Conservation (phyloP, 2,888 invertebrate genomes). For the Phrixothrix hirtus region DNA sequence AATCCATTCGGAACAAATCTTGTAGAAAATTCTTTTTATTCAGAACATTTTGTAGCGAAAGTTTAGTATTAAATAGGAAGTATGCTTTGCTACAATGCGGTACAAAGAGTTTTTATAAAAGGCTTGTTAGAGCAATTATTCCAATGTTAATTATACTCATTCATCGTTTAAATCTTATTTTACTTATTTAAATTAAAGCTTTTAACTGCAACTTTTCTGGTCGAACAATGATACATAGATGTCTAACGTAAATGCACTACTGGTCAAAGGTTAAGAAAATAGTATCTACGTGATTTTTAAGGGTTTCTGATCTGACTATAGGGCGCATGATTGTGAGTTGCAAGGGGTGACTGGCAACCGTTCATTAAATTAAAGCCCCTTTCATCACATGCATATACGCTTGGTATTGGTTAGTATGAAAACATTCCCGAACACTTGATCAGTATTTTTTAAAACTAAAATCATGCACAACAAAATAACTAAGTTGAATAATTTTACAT, state of each 20-base stretch:
- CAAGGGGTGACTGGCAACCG: conserved; percentile 36
- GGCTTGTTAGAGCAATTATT: conserved; percentile 15
- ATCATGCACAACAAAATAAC: no score
- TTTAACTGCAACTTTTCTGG: no score
- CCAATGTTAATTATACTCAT: conserved; percentile 14
- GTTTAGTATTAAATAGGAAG: conserved; percentile 55
- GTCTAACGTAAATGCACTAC: no score
- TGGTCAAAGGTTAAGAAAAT: conserved; percentile 18
- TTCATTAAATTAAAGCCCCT: conserved; percentile 44
- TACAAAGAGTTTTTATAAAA: conserved; percentile 14
- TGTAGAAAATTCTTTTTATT: conserved; percentile 57
- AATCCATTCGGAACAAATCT: conserved; percentile 56
- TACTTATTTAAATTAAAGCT: no score
- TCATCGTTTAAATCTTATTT: no score
- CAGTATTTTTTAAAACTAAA: no score
- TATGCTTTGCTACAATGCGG: conserved; percentile 40
- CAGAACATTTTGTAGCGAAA: conserved; percentile 53
- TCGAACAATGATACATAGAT: no score
- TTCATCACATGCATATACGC: conserved; percentile 44
- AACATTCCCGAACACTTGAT: conserved; percentile 33
- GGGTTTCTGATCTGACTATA: conserved; percentile 13
- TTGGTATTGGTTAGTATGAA: conserved; percentile 35
- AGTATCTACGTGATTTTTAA: conserved; percentile 14
- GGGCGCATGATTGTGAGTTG: conserved; percentile 20
- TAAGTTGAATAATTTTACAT: no score